Conservation (phyloP, 2,888 invertebrate genomes). For the Plutella xylostella region DNA sequence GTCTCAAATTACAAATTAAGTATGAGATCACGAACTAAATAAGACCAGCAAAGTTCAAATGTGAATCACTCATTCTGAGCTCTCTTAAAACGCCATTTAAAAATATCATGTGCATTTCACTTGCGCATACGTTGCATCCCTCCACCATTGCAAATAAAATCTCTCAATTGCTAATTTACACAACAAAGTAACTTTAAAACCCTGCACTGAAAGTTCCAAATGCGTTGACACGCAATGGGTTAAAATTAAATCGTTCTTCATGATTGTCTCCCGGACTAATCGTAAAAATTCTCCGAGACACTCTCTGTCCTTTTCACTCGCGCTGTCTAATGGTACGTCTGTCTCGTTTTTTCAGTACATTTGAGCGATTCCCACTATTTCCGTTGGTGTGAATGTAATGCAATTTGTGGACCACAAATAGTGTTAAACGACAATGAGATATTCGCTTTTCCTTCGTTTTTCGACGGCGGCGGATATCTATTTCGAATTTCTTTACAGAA, state of each 20-base stretch:
- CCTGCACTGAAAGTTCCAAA: slow-evolving; percentile 17
- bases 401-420: not conserved
- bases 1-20: too few species aligned
- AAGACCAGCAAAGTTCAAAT: too few species aligned
- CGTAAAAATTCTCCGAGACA: slow-evolving; percentile 40
- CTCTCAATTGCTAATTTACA: not conserved
- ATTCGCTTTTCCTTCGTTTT: too few species aligned
- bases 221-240: slow-evolving; percentile 10
- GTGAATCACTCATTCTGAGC: too few species aligned
- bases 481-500: too few species aligned
- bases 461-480: too few species aligned
- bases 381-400: slow-evolving; percentile 27
- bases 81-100: too few species aligned
- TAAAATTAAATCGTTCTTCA: slow-evolving; percentile 42
- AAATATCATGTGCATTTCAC: not conserved
- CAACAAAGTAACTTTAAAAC: slow-evolving; percentile 18
- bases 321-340: slow-evolving; percentile 13
- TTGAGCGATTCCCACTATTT: slow-evolving; percentile 30
- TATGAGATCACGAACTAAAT: too few species aligned
- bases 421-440: not conserved
- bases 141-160: not conserved
- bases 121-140: not conserved
- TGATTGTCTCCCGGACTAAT: slow-evolving; percentile 40
- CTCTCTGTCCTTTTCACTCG: slow-evolving; percentile 17
- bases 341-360: slow-evolving; percentile 21